These are phyloP conservation scores for Pteropus alecto DNA, from an alignment of 2,113 vertebrate species.

Conservation along the genomic window DNA sequence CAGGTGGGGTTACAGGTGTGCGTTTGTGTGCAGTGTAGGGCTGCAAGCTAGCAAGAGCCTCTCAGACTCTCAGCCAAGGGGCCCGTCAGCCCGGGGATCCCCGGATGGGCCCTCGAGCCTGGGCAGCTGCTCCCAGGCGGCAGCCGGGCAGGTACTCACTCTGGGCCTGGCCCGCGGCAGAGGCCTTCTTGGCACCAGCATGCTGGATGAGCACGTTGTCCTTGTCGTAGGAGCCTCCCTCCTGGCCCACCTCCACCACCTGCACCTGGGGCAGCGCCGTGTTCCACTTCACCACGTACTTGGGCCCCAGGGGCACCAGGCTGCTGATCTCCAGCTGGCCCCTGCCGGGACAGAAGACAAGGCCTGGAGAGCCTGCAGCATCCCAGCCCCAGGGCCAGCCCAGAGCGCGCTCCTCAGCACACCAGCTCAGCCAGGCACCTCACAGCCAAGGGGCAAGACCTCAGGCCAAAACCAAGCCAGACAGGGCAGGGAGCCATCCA, in stretches of 20 bases:
- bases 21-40: accelerated
- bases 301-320: conserved; percentile 94
- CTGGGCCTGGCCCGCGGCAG: conserved; percentile 64
- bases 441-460: not conserved
- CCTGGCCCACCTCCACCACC: conserved; percentile 94
- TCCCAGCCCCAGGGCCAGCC: not conserved
- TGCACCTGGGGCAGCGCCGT: conserved; percentile 93
- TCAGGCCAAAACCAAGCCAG: conserved; percentile 3
- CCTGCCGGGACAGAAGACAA: conserved; percentile 18
- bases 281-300: conserved; percentile 97
- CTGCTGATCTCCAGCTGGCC: conserved; percentile 93
- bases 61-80: not conserved
- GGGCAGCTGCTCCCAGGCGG: not conserved
- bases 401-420: not conserved
- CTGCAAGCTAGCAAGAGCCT: not conserved
- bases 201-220: conserved; percentile 87
- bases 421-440: conserved; percentile 20
- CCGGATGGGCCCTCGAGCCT: not conserved
- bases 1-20: accelerated
- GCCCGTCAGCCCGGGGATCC: not conserved
- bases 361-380: accelerated
- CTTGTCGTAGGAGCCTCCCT: conserved; percentile 84
- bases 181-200: conserved; percentile 80
- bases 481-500: not conserved
- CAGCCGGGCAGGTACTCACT: conserved; percentile 65